Base-by-base conservation (phyloP, 2,888 invertebrate species). In the Candidula unifasciata region DNA sequence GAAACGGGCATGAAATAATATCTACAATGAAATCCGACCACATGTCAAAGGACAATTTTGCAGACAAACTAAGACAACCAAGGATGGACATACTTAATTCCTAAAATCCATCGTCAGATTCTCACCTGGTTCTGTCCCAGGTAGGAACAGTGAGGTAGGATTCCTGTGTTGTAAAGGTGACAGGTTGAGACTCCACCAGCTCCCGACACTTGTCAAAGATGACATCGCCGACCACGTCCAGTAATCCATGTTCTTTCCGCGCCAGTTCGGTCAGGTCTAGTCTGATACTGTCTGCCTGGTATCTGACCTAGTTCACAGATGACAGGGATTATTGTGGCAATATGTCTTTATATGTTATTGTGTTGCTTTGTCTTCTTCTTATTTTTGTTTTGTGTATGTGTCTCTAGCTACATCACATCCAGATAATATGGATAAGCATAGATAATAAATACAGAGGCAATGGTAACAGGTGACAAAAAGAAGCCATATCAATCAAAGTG, bases 181-280 rank as follows among this genome's bases (percentile, higher is more conserved):
- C 96, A 0, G 98, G 97, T 93, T 98, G 97, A 1, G 92, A 88
- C 69, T 92, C 90, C 27, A 91, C 88, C 68, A 92, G 89, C 79
- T 92, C 92, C 66, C 91, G 91, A 87, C 93, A 93, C 73, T 90
- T 89, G 87, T 91, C 91, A 87, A 90, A 93, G 93, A 97, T 96
- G 88, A 98, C 95, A 83, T 96, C 95, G 2, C 98, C 98, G 0
- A 96, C 96, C 60, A 97, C 96, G 35, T 96, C 96, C 91, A 97
- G 96, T 86, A 97, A 94, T 91, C 96, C 96, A 91, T 96, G 96
- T 54, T 97, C 97, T 69, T 96, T 96, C 79, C 96, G 95, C 21
- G 97, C 97, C 93, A 98, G 94, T 93, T 98, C 97, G 88, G 98
- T 96, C 80, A 98, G 95, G 94, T 98, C 97, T 92, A 98, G 94